Evolutionary conservation across 2,888 invertebrate species (phyloP), one percentile per base, ranked within the genome.

Genomic region (Nemotelus nigrinus): DNA sequence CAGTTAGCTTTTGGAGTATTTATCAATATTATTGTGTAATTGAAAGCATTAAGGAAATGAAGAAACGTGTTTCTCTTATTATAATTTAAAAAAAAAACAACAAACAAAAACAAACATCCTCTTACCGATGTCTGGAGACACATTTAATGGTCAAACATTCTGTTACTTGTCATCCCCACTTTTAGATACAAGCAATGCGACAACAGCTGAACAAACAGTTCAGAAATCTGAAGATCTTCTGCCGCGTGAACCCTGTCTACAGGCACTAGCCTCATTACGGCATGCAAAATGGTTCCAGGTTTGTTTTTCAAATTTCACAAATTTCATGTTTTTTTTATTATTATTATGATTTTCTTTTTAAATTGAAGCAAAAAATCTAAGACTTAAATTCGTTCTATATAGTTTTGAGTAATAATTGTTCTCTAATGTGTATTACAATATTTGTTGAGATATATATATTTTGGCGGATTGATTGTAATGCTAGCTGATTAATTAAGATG

Each of bases 231-330:
- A 93, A 90, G 98, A 98, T 91, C 94, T 96, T 89, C 94, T 99
- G 91, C 96, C 97, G 93, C 96, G 96, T 92, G 96, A 96, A 92
- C 97, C 97, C 92, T 99, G 99, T 93, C 95, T 99, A 92, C 95
- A 97, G 93, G 98, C 99, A 91, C 94, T 99, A 91, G 98, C 99
- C 91, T 96, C 97, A 90, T 94, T 99, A 90, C 96, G 99, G 91
- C 98, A 98, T 93, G 97, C 98, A 92, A 99, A 99, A 93, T 99
- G 99, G 98, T 99, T 99, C 94, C 98, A 99, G 96, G 97, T 97
- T 91, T 92, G 82, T 82, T 81, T 78, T 81, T 80, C 77, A 77
- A 72, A 63, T 77, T 76, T 70, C 39, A 70, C 77, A 75, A 55
- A 67, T 58, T 76, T 53, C 75, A 60, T 77, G 78, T 78, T 80